Conservation (phyloP, 1,140 invertebrate genomes). For the Melitaea cinxia region DNA sequence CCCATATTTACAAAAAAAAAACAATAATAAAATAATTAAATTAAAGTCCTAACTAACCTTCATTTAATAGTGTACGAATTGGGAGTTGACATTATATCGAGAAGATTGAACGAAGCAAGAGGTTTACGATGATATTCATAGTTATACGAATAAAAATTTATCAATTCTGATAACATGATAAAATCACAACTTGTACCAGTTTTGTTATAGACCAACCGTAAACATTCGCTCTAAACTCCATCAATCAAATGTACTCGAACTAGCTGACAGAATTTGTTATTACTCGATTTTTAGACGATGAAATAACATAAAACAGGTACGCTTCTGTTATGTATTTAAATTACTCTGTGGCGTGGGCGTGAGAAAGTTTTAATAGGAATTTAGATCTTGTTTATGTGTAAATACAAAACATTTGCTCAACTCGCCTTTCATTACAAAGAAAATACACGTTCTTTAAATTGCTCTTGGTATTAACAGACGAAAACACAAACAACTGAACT, state of each 20-base stretch:
- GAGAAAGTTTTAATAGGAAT: conserved; percentile 71
- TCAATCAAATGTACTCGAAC: conserved; percentile 19
- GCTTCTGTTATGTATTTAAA: conserved; percentile 47
- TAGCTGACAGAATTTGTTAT: conserved; percentile 23
- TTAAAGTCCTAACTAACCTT: too few relatives aligned
- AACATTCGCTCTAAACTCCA: not conserved
- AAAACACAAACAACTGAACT: conserved; percentile 2
- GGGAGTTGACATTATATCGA: too few relatives aligned
- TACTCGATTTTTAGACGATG: conserved; percentile 39
- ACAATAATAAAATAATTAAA: too few relatives aligned
- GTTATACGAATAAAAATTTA: too few relatives aligned
- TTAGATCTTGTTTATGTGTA: conserved; percentile 59
- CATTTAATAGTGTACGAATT: too few relatives aligned
- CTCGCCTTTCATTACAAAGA: conserved; percentile 33
- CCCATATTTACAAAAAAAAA: too few relatives aligned
- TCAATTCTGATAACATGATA: conserved; percentile 17
- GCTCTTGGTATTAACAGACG: conserved; percentile 5
- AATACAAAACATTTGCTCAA: conserved; percentile 56
- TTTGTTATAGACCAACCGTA: conserved; percentile 24
- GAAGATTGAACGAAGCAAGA: too few relatives aligned
- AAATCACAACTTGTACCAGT: conserved; percentile 15
- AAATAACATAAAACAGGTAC: conserved; percentile 59
- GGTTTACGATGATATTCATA: too few relatives aligned
- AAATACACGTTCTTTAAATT: conserved; percentile 32
- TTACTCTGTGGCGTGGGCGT: conserved; percentile 47